These are phyloP conservation scores for Synanceia verrucosa DNA, from an alignment of 2,797 vertebrate species.

Conservation along the genomic window DNA sequence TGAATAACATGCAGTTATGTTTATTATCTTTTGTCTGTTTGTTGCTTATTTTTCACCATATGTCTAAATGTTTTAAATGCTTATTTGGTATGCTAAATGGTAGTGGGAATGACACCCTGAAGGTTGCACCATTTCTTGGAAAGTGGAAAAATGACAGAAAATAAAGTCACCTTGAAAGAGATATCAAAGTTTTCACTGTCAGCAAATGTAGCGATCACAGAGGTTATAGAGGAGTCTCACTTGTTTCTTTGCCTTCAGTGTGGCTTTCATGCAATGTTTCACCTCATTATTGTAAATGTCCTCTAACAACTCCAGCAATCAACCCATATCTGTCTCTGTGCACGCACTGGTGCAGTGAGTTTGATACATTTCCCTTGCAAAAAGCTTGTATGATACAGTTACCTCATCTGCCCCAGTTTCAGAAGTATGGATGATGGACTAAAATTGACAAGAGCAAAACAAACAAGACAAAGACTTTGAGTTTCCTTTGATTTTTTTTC, in stretches of 20 bases:
- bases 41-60: not conserved
- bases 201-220: slow-evolving; percentile 44
- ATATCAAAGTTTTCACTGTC: slow-evolving; percentile 32
- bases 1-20: not conserved
- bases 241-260: slow-evolving; percentile 43
- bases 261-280: slow-evolving; percentile 56
- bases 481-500: not conserved
- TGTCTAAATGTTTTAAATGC: not conserved
- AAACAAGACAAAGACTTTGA: slow-evolving; percentile 9
- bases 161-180: slow-evolving; percentile 51
- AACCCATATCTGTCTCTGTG: slow-evolving; percentile 48
- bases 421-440: slow-evolving; percentile 29
- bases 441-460: slow-evolving; percentile 27
- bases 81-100: not conserved
- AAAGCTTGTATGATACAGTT: slow-evolving; percentile 15
- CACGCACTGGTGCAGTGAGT: slow-evolving; percentile 14
- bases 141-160: slow-evolving; percentile 24
- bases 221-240: slow-evolving; percentile 38
- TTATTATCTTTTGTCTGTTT: not conserved
- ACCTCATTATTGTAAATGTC: slow-evolving; percentile 64
- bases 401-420: slow-evolving; percentile 54
- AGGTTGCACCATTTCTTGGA: slow-evolving; percentile 7
- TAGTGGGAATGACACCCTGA: not conserved
- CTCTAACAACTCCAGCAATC: slow-evolving; percentile 53
- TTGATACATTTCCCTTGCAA: slow-evolving; percentile 43